Evolutionary conservation across 2,888 invertebrate genomes (phyloP).

Genomic region (Linnaemya vulpina): DNA sequence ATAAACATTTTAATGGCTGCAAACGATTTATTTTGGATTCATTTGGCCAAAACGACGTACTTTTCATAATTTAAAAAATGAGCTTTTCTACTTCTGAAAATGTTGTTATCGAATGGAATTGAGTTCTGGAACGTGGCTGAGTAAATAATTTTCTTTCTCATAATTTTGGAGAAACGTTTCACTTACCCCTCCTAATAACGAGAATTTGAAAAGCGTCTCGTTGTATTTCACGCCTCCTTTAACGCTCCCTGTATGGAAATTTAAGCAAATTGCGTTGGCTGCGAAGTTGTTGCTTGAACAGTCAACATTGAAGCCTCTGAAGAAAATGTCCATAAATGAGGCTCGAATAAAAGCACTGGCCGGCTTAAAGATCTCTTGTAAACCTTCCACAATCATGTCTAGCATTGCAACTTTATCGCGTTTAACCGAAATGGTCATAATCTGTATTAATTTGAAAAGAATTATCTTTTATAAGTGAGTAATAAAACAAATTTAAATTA

Average conservation of each 20-base stretch:
- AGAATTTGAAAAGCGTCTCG: constrained; percentile 87
- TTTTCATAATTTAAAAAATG: too few species aligned
- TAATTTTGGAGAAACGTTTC: background rate
- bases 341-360: constrained; percentile 84
- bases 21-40: too few species aligned
- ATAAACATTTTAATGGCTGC: too few species aligned
- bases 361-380: constrained; percentile 87
- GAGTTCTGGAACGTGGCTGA: too few species aligned
- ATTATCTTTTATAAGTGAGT: background rate
- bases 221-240: constrained; percentile 84
- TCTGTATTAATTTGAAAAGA: background rate
- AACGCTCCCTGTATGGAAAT: constrained; percentile 85
- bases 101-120: too few species aligned
- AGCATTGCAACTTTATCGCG: constrained; percentile 86
- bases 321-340: constrained; percentile 88
- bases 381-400: constrained; percentile 85
- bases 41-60: too few species aligned
- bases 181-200: constrained; percentile 76
- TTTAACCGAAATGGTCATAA: constrained; percentile 83
- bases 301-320: constrained; percentile 88
- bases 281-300: constrained; percentile 89
- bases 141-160: too few species aligned
- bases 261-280: constrained; percentile 88
- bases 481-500: background rate
- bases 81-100: too few species aligned